Base-by-base conservation (phyloP, 2,888 invertebrate species). In the Stenchaetothrips biformis region DNA sequence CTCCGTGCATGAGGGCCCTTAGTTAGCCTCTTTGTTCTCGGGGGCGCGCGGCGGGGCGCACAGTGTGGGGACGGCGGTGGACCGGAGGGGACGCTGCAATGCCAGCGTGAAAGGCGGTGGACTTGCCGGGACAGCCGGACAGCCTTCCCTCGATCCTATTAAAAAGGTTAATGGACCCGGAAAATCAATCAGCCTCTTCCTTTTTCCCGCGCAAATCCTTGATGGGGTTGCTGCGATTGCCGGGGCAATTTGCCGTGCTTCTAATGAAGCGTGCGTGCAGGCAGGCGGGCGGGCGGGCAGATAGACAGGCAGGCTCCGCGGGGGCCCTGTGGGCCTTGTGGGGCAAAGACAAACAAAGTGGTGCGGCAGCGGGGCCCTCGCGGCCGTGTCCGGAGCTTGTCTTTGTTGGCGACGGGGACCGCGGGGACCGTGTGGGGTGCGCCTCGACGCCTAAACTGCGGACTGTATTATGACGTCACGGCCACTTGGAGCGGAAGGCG, bases 381-480 rank as follows among this genome's bases (percentile, higher is more conserved):
- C 37, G 37, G 37, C 4, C 37, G 37, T 37, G 37, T 37, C 37
- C 37, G 37, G 37, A 4, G 4, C 37, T 37, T 37, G 37, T 37
- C 37, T 37, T 37, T 37, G 37, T 37, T 37, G 37, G 37, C 37
- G 4, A 4, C 37, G 37, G 37, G 37, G 37, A 4, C 37, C 37
- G 37, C 4, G 37, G 37, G 37, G 37, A 37, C 37, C 37, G 37
- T 37, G 37, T 37, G 2, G 1, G 1, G 37, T 37, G 37, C 37
- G 37, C 37, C 53, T 16, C 13, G 53, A 53, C 67, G 67, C 67
- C 25, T 74, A 74, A 74, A 74, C 67, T 74, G 67, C 67, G 25
- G 67, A 74, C 67, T 74, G 11, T 74, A 74, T 74, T 21, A 74
- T 21, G 67, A 74, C 67, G 67, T 74, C 67, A 25, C 67, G 67